These are phyloP conservation scores for Ellobius talpinus DNA, from an alignment of 2,113 vertebrate genomes.

Conservation along the genomic window DNA sequence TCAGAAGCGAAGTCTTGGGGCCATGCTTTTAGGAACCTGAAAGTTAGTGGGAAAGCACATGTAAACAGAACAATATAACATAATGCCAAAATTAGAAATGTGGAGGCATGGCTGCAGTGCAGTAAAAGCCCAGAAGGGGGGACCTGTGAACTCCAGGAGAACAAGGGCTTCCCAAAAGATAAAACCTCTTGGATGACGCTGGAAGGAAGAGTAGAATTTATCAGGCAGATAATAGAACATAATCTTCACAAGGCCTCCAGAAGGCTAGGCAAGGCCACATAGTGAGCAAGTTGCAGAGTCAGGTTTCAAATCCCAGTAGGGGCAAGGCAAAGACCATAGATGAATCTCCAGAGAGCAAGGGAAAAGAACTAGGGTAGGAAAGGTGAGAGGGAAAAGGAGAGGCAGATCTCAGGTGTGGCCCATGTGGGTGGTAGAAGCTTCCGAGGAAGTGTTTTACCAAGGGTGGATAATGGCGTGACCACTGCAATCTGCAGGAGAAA, in stretches of 20 bases:
- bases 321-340: neutral
- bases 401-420: neutral
- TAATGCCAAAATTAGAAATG: neutral
- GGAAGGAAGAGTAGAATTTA: constrained; percentile 5
- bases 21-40: neutral
- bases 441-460: neutral
- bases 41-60: constrained; percentile 9
- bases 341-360: neutral
- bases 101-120: neutral
- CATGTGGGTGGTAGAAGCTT: constrained; percentile 29
- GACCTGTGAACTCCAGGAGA: neutral
- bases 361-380: neutral
- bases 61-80: neutral
- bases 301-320: neutral
- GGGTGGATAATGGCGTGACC: neutral
- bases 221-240: neutral
- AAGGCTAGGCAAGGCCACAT: neutral
- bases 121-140: neutral
- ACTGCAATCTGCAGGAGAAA: neutral
- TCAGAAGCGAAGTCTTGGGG: constrained; percentile 6
- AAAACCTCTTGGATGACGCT: neutral
- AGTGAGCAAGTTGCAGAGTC: neutral
- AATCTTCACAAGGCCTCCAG: neutral
- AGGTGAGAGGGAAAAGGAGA: neutral
- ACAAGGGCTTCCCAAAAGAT: constrained; percentile 18